Conservation (phyloP, 2,888 invertebrate genomes). For the Laothoe populi region DNA sequence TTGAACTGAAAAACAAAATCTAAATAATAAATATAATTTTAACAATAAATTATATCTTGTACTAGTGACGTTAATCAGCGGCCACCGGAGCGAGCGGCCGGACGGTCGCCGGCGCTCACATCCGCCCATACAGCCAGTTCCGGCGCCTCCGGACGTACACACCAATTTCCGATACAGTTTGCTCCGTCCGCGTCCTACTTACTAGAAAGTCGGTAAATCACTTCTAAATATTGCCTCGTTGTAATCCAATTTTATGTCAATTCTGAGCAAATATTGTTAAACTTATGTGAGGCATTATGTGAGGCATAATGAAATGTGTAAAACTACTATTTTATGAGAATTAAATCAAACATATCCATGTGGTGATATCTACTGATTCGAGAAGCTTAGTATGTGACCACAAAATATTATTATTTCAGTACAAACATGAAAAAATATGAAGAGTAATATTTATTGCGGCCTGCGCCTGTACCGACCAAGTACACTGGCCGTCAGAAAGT, state of each 20-base stretch:
- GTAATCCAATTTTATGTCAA: not conserved
- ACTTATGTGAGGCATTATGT: too few species aligned
- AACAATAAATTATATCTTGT: not conserved
- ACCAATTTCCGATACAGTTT: conserved; percentile 27
- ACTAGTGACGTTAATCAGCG: conserved; percentile 21
- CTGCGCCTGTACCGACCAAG: too few species aligned
- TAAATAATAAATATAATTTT: conserved; percentile 7
- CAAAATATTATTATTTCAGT: too few species aligned
- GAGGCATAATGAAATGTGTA: too few species aligned
- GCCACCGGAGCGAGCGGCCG: not conserved
- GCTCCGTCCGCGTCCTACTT: conserved; percentile 21
- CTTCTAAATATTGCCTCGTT: conserved; percentile 10
- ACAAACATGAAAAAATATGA: too few species aligned
- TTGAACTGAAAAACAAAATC: too few species aligned
- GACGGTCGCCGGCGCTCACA: conserved; percentile 8
- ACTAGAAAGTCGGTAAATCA: conserved; percentile 11
- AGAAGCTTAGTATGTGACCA: too few species aligned
- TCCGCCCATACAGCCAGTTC: conserved; percentile 21
- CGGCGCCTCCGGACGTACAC: conserved; percentile 26
- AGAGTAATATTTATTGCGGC: too few species aligned
- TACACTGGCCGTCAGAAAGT: too few species aligned
- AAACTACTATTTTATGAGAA: too few species aligned
- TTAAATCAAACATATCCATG: too few species aligned
- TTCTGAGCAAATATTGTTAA: not conserved
- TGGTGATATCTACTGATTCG: too few species aligned